Evolutionary conservation across 2,888 invertebrate species (phyloP).

Genomic region (Nomada fabriciana): DNA sequence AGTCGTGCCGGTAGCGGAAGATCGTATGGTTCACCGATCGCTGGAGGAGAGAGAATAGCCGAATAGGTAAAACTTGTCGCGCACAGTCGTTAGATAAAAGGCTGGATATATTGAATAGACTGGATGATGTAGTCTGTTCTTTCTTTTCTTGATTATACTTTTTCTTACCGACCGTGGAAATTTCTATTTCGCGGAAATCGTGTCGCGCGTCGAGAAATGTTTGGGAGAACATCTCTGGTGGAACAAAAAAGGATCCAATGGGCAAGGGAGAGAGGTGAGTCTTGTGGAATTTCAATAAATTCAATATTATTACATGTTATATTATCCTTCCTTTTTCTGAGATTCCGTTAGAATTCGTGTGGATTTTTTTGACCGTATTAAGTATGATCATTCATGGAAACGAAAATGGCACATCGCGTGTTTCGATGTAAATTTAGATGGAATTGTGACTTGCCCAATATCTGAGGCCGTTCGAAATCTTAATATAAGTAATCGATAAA

Average conservation of each 20-base stretch:
- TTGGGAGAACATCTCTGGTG: slow-evolving; percentile 87
- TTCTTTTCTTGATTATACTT: slow-evolving; percentile 7
- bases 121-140: slow-evolving; percentile 38
- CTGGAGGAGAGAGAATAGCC: background rate
- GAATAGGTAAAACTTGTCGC: slow-evolving; percentile 33
- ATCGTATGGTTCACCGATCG: slow-evolving; percentile 6
- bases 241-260: slow-evolving; percentile 97
- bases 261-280: slow-evolving; percentile 95
- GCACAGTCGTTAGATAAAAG: background rate
- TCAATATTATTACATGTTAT: background rate
- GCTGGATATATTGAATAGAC: background rate
- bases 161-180: background rate
- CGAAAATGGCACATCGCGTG: background rate
- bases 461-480: background rate
- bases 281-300: slow-evolving; percentile 11
- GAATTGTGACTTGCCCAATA: background rate
- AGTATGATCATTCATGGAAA: background rate
- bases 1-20: slow-evolving; percentile 14
- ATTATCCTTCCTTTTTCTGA: background rate
- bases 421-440: background rate
- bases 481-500: background rate
- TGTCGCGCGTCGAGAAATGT: slow-evolving; percentile 51
- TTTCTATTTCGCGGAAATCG: slow-evolving; percentile 13
- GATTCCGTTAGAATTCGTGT: too few species aligned
- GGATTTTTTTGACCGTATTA: background rate